These are phyloP conservation scores for Caprella mutica DNA, from an alignment of 2,888 invertebrate species.

Conservation along the genomic window DNA sequence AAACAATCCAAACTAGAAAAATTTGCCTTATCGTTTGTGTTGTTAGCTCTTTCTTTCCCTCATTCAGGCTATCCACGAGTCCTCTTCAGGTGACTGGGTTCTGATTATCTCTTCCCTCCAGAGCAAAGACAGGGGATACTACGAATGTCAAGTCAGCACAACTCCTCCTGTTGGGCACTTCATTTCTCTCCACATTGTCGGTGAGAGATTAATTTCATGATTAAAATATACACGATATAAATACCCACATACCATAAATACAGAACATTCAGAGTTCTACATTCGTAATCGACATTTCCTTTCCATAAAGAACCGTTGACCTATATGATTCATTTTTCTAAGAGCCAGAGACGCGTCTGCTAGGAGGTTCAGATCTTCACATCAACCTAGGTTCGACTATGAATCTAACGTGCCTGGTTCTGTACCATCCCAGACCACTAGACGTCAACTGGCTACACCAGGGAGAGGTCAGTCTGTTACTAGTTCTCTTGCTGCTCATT, in stretches of 20 bases:
- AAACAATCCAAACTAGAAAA: too few species aligned
- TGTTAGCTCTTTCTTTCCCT: background rate
- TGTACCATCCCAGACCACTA: conserved; percentile 31
- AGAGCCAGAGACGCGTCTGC: conserved; percentile 32
- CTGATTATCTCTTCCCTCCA: conserved; percentile 27
- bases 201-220: too few species aligned
- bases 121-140: conserved; percentile 22
- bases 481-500: background rate
- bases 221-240: too few species aligned
- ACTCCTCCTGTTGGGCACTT: conserved; percentile 32
- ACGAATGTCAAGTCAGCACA: conserved; percentile 34
- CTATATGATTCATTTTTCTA: too few species aligned
- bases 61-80: conserved; percentile 22
- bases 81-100: conserved; percentile 32
- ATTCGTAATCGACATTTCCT: too few species aligned
- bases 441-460: conserved; percentile 29
- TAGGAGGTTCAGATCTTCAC: conserved; percentile 33
- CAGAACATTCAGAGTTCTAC: too few species aligned
- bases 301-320: too few species aligned
- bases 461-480: conserved; percentile 24
- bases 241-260: too few species aligned
- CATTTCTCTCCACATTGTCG: conserved; percentile 31
- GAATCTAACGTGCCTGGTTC: conserved; percentile 33
- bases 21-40: too few species aligned
- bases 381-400: conserved; percentile 32